phyloP scores from a whole-genome alignment of 1,140 invertebrate genomes.

The Trichonephila inaurata region DNA sequence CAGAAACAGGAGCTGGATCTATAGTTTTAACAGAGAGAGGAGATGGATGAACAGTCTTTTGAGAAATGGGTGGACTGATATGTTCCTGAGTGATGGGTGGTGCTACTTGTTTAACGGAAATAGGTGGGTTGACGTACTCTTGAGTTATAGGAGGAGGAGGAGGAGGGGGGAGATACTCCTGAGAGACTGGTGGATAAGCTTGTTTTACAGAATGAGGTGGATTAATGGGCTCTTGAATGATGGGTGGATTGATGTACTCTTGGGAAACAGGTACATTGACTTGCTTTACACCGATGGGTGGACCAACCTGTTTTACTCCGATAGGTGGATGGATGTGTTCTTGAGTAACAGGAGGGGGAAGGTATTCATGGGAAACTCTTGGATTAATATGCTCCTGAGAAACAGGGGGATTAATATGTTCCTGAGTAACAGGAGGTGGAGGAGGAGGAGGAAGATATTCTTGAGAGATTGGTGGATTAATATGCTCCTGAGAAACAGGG shows the following conservation, averaged over 20 bases:
- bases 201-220: neutral
- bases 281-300: neutral
- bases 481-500: neutral
- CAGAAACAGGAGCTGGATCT: no score
- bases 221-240: neutral
- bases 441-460: neutral
- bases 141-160: neutral
- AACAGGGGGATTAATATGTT: neutral
- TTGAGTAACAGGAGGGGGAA: neutral
- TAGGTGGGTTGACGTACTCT: conserved; percentile 3
- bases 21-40: no score
- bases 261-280: neutral
- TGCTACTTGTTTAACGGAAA: no score
- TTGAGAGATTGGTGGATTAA: neutral
- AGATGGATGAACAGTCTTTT: neutral
- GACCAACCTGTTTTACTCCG: neutral
- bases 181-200: neutral
- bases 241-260: neutral
- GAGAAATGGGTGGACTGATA: neutral
- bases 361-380: neutral
- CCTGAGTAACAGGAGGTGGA: neutral
- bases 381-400: neutral
- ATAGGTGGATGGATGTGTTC: neutral
- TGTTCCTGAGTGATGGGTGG: neutral
- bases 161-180: neutral